Base-by-base conservation (phyloP, 1,140 invertebrate species). In the Delia radicum region DNA sequence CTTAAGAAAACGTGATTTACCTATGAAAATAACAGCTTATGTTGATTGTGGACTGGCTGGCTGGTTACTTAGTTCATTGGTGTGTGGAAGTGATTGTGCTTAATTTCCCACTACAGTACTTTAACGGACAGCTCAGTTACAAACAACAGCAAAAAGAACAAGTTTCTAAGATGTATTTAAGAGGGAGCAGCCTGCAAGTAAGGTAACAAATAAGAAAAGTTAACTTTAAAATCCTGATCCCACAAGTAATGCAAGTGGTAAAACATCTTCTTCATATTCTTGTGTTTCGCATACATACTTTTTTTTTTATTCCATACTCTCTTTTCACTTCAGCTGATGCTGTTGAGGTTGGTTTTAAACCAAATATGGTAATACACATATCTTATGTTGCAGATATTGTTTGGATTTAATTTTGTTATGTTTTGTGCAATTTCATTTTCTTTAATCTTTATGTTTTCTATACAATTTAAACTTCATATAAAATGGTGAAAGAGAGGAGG, bases 1-100 rank as follows among this genome's bases (percentile, higher is more conserved):
- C 10, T 42, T 42, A 42, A 15, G 37, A 63, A 63, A 63, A 63
- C 61, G 61, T 63, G 61, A 63, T 63, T 63, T 63, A 63, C 24
- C 24, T 63, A 63, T 63, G 26, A 63, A 63, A 63, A 63, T 21
- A 63, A 63, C 55, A 61, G 55, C 61, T 63, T 63, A 33, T 33
- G 33, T 10, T 33, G 33, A 33, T n/a, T 33, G 33, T 33, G 12
- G 37, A 42, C n/a, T 42, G 37, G 31, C 4, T 42, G 37, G 37
- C 10, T 42, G 37, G 37, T 15, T 42, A 42, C 0, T n/a, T 1
- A 0, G 37, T 42, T 15, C 6, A 15, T 5, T 13, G 37, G 12
- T 42, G 37, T 42, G 37, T 33, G 37, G 37, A 42, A 42, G 0
- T 1, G 37, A 42, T 10, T 42, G 37, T 33, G n/a, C 10, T 15